Evolutionary conservation across 2,113 vertebrate genomes (phyloP), one percentile per base, ranked within the genome.

Genomic region (Oncorhynchus mykiss): DNA sequence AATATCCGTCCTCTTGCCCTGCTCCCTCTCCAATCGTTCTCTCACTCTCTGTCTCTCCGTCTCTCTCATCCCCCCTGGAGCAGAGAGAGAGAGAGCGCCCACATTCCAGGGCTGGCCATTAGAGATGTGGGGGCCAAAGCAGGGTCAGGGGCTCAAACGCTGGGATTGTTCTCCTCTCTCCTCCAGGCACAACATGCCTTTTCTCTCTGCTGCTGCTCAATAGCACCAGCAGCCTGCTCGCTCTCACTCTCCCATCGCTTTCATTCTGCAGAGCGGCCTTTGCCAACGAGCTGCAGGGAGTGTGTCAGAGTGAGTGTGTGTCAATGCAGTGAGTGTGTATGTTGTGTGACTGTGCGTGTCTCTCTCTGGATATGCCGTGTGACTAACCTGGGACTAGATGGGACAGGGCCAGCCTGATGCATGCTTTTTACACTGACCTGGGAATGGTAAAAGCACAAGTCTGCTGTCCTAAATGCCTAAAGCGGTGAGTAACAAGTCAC

Each of bases 71-170:
- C 66, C 12, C 14, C 29, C 88, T 80, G 82, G 78, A 86, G 89
- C 87, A 79, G 87, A 89, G 57, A 88, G 84, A 16, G 13, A 54
- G 51, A 54, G 20, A 22, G 84, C 89, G 81, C 92, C 94, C 93
- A 94, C 96, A 98, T 97, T 96, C 95, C 96, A 93, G 92, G 92
- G 93, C 93, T 90, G 93, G 93, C 94, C 95, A 96, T 96, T 97
- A 96, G 94, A 90, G 92, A 94, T 93, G 94, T 90, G 86, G 93
- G 93, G 96, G 96, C 95, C 96, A 96, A 90, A 88, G 84, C 93
- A 91, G 94, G 95, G 96, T 97, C 96, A 95, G 93, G 94, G 93
- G 90, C 93, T 95, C 83, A 95, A 96, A 96, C 86, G 93, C 93
- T 78, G 91, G 95, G 94, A 97, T 97, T 98, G 96, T 97, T 96